phyloP scores from a whole-genome alignment of 1,140 invertebrate species.

The Diuraphis noxia region DNA sequence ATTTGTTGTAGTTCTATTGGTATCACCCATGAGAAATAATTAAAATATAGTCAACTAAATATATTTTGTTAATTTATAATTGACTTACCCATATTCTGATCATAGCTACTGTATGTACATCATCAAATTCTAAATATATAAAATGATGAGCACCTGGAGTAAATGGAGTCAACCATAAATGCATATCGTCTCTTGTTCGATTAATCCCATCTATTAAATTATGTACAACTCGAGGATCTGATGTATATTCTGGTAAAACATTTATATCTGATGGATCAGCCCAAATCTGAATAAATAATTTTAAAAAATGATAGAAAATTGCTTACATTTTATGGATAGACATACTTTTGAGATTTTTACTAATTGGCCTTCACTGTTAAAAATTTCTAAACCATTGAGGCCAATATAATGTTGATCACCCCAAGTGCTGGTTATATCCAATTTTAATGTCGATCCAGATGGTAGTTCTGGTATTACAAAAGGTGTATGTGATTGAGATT shows the following conservation, averaged over 20 bases:
- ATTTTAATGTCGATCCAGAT: constrained; percentile 67
- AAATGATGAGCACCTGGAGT: constrained; percentile 65
- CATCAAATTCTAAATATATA: constrained; percentile 67
- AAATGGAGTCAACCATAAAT: constrained; percentile 75
- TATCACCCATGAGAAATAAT: constrained; percentile 53
- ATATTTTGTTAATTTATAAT: neutral
- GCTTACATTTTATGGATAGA: constrained; percentile 16
- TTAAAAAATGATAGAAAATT: neutral
- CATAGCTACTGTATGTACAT: constrained; percentile 67
- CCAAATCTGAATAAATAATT: constrained; percentile 62
- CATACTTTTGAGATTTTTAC: constrained; percentile 65
- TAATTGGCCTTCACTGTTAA: constrained; percentile 67
- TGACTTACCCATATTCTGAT: constrained; percentile 77
- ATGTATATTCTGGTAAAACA: constrained; percentile 65
- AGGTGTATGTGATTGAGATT: constrained; percentile 26
- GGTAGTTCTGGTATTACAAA: constrained; percentile 75
- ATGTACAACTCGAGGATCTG: constrained; percentile 66
- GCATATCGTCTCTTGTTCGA: constrained; percentile 74
- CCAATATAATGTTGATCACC: constrained; percentile 82
- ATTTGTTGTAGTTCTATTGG: constrained; percentile 83
- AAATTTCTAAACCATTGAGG: constrained; percentile 79
- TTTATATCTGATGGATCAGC: constrained; percentile 68
- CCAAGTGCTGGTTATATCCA: constrained; percentile 78
- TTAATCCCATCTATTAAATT: constrained; percentile 75
- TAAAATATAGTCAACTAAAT: neutral